Evolutionary conservation across 2,888 invertebrate genomes (phyloP), one percentile per base, ranked within the genome.

Genomic region (Drosophila pseudotakahashii): DNA sequence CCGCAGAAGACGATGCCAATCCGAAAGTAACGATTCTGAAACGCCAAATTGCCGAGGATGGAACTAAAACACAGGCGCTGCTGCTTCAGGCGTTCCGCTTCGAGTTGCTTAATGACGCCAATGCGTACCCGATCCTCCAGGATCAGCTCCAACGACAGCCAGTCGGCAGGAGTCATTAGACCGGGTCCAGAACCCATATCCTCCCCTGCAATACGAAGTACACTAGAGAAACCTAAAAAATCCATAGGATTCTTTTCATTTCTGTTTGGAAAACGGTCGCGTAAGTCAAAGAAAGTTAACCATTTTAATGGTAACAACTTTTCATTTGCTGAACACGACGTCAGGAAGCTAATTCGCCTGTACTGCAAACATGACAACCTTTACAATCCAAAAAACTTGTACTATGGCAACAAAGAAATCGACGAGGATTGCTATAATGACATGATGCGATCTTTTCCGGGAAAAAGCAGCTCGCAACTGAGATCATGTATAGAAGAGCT

Each of bases 11-110:
- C 37, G 42, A 52, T 9, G 30, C 42, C 9, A 66, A 51, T n/a
- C 51, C 68, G 1, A 57, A 51, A 26, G 63, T 70, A 0, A 57
- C 79, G 14, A 14, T 72, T 26, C 52, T 81, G 1, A 79, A 79
- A 23, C 73, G 74, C 2, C 73, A 73, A 61, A 78, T 78, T 7
- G 75, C 68, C 7, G 73, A 81, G 13, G 26, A 78, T 72, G 79
- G 81, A 55, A 75, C 83, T 51, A 70, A 81, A 48, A 57, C 75
- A 14, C 73, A 81, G 53, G 54, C 67, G 4, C 34, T 78, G 48
- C 63, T 77, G 14, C 62, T 77, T n/a, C 77, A 77, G 66, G 79
- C 73, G n/a, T 77, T 78, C 67, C 48, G 68, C 32, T 78, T 69
- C 57, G 57, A 73, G 10, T 34, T 75, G 13, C 10, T 16, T 30